These are phyloP conservation scores for Beris morrisii DNA, from an alignment of 2,888 invertebrate species.

Conservation along the genomic window DNA sequence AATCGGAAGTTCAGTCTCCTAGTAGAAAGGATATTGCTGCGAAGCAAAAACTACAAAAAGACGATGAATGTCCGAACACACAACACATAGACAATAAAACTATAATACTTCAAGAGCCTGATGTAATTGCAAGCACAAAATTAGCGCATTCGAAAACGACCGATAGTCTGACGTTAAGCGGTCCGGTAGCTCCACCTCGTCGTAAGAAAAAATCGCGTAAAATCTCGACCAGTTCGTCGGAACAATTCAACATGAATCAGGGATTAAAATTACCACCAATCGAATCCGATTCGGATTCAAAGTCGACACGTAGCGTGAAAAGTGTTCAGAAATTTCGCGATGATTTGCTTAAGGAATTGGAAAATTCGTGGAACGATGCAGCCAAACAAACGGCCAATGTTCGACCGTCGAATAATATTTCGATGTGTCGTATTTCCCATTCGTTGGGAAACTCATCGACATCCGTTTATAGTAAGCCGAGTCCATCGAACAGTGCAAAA, in stretches of 20 bases:
- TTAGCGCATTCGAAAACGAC: slow-evolving; percentile 58
- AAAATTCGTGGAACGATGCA: slow-evolving; percentile 71
- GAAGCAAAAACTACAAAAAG: slow-evolving; percentile 30
- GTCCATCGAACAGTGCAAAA: slow-evolving; percentile 57
- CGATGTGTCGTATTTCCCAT: slow-evolving; percentile 53
- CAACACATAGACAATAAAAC: slow-evolving; percentile 38
- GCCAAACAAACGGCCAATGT: slow-evolving; percentile 44
- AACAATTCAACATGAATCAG: slow-evolving; percentile 53
- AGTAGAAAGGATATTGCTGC: slow-evolving; percentile 40
- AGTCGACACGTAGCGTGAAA: slow-evolving; percentile 25
- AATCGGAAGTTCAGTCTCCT: slow-evolving; percentile 40
- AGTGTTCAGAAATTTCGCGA: slow-evolving; percentile 49
- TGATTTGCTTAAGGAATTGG: slow-evolving; percentile 66
- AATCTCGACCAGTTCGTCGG: slow-evolving; percentile 53
- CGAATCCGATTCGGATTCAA: slow-evolving; percentile 49
- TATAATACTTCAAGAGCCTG: slow-evolving; percentile 68
- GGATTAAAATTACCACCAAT: slow-evolving; percentile 48
- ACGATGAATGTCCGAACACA: not conserved
- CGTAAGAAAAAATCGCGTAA: slow-evolving; percentile 67
- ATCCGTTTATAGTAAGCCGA: slow-evolving; percentile 55
- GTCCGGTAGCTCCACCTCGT: slow-evolving; percentile 77
- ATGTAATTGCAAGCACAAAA: slow-evolving; percentile 92
- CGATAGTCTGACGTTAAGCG: slow-evolving; percentile 55
- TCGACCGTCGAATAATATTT: slow-evolving; percentile 39
- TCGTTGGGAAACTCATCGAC: slow-evolving; percentile 56